Percentiles rank a stretch among this genome's conserved stretches.
Conservation (phyloP, 2,113 vertebrate species). For the Tor tambroides region DNA sequence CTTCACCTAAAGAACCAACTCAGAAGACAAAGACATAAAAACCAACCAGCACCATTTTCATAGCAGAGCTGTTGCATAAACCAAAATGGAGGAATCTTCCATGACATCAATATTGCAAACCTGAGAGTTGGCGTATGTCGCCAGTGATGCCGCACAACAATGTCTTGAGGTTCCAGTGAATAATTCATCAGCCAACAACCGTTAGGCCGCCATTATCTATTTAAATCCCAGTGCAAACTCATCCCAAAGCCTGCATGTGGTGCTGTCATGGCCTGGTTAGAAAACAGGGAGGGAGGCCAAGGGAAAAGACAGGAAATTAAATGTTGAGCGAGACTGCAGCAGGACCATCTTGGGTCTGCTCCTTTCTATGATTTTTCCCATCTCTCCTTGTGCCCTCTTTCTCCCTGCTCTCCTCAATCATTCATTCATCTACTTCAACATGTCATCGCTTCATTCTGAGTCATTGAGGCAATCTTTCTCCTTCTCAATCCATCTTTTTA, state of each 20-base stretch:
- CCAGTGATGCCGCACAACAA: slow-evolving; percentile 31
- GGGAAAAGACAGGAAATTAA: slow-evolving; percentile 49
- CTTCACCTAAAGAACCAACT: neutral
- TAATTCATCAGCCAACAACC: slow-evolving; percentile 52
- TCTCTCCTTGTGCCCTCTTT: slow-evolving; percentile 23
- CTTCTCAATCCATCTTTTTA: slow-evolving; percentile 41
- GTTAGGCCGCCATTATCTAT: slow-evolving; percentile 47
- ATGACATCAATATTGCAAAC: slow-evolving; percentile 39
- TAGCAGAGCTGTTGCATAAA: neutral
- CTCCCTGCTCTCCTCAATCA: slow-evolving; percentile 39
- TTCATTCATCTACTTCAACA: slow-evolving; percentile 47
- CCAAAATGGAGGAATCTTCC: slow-evolving; percentile 26
- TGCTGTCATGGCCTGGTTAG: slow-evolving; percentile 42
- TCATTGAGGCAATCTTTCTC: slow-evolving; percentile 43
- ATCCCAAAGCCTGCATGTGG: slow-evolving; percentile 49
- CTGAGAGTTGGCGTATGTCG: slow-evolving; percentile 29
- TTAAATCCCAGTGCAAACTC: slow-evolving; percentile 47
- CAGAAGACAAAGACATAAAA: slow-evolving; percentile 7
- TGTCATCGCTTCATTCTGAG: slow-evolving; percentile 44
- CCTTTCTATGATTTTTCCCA: slow-evolving; percentile 42
- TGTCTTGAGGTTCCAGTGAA: slow-evolving; percentile 46
- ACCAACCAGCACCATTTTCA: slow-evolving; percentile 1
- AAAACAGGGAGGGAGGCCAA: slow-evolving; percentile 4
- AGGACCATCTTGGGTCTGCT: slow-evolving; percentile 34
- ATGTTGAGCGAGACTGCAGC: slow-evolving; percentile 19